Percentiles rank a stretch among this genome's conserved stretches.
Evolutionary conservation across 2,113 vertebrate species (phyloP).

Genomic region (Rhea americana): DNA sequence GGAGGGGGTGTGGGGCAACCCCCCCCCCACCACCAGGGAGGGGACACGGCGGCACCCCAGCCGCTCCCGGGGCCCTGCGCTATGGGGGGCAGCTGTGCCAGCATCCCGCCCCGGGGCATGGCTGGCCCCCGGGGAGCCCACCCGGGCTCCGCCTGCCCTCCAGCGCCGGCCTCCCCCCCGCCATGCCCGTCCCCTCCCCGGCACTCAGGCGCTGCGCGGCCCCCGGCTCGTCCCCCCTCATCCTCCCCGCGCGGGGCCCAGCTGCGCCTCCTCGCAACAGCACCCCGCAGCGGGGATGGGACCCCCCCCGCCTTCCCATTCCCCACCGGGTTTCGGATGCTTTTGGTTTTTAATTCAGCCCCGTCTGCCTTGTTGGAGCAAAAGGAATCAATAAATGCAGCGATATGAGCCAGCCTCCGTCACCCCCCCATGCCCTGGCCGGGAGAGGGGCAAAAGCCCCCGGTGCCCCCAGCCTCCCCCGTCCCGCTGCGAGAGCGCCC

Average conservation of each 20-base stretch:
- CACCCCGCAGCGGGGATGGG: neutral
- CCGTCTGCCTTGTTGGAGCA: conserved; percentile 46
- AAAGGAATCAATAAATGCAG: conserved; percentile 60
- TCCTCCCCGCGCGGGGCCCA: neutral
- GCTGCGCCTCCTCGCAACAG: neutral
- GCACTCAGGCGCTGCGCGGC: neutral
- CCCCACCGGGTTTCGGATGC: neutral
- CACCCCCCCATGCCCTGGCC: too few relatives aligned
- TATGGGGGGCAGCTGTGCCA: too few relatives aligned
- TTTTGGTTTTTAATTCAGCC: conserved; percentile 47
- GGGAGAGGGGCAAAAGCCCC: neutral
- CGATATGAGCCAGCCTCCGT: neutral
- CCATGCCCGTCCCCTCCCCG: neutral
- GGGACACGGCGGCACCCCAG: fast-evolving
- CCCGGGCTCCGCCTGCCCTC: neutral
- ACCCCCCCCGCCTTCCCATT: neutral
- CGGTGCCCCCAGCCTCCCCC: too few relatives aligned
- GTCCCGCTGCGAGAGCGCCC: too few relatives aligned
- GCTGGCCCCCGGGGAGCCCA: neutral
- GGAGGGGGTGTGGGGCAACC: neutral
- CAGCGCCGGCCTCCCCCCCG: neutral
- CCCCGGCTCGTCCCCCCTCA: neutral
- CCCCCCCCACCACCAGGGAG: neutral
- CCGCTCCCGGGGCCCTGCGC: too few relatives aligned
- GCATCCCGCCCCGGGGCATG: too few relatives aligned